Base-by-base conservation (phyloP, 1,140 invertebrate genomes). In the Drosophila subpulchrella region DNA sequence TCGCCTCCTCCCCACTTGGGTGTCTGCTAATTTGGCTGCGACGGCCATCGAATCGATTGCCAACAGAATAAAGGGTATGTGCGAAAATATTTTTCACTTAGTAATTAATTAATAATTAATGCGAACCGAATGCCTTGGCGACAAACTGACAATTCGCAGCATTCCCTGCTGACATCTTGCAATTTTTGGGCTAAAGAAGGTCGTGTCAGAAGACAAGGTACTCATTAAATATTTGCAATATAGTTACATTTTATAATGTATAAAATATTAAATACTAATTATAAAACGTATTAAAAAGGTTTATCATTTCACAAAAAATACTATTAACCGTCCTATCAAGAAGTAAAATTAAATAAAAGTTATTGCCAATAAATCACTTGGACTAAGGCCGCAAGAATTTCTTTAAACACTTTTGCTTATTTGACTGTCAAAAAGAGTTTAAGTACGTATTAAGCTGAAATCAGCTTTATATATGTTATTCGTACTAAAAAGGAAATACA, bases 41-140 rank as follows among this genome's bases (percentile, higher is more conserved):
- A 44, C 48, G 83, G 68, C 70, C 83, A 65, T 86, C 75, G 56
- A 51, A 66, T 38, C 61, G 66, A 68, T 50, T 77, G 81, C 78
- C 82, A 85, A 85, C 76, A 79, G 60, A 53, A 13, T 58, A 50
- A 62, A 42, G 13, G 24, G 36, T n/a, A 27, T 34, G 47, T 50
- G 42, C 13, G 39, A 48, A 44, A 58, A 50, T 63, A 73, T 81
- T 68, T 27, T 65, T 54, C 70, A 75, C 56, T 75, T 75, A 55
- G 60, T 86, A 82, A 82, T 83, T 86, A 83, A 83, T 80, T 83
- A 79, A 53, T 79, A 74, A 89, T 88, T 83, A 89, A 89, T 83
- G 86, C 61, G 63, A 46, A 50, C 51, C 66, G 53, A 68, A 83
- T 70, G 68, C 61, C 71, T 55, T 27, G 61, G 59, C 46, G 79